phyloP scores from a whole-genome alignment of 1,140 invertebrate species.

The Anastrepha ludens region DNA sequence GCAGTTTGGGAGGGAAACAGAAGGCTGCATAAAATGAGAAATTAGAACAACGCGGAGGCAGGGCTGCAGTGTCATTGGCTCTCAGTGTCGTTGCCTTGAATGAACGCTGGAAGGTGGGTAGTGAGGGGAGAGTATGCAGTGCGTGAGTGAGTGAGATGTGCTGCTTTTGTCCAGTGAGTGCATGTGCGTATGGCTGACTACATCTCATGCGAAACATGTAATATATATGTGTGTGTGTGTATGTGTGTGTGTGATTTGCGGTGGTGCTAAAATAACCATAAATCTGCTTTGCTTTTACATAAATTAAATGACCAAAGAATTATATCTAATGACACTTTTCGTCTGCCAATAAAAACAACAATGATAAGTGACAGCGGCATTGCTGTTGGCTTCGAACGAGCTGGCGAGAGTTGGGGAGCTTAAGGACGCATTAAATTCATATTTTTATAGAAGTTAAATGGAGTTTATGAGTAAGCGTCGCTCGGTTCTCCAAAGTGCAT shows the following conservation, averaged over 20 bases:
- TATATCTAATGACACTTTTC: slow-evolving; percentile 54
- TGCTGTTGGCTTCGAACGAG: not conserved
- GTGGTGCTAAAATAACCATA: slow-evolving; percentile 59
- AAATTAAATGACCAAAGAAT: slow-evolving; percentile 60
- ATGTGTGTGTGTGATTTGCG: slow-evolving; percentile 29
- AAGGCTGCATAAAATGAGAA: not conserved
- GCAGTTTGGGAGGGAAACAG: not conserved
- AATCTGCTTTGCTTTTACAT: slow-evolving; percentile 58
- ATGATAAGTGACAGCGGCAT: not conserved
- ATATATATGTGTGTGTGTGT: not conserved
- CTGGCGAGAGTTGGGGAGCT: not conserved
- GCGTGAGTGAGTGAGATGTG: not conserved
- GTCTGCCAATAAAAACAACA: slow-evolving; percentile 31
- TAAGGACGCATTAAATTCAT: slow-evolving; percentile 51
- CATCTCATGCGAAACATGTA: not conserved
- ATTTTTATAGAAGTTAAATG: slow-evolving; percentile 43
- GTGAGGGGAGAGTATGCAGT: not conserved
- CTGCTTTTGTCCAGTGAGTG: not conserved
- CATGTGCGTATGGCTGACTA: not conserved
- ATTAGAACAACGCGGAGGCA: not conserved
- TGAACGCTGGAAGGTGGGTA: not conserved
- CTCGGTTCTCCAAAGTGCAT: not conserved
- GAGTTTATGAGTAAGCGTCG: slow-evolving; percentile 38
- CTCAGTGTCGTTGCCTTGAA: not conserved
- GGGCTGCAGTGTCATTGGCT: not conserved